A percentile compares a stretch with the other conserved stretches of the same genome.
phyloP scores from a whole-genome alignment of 2,888 invertebrate species.

The Oscheius sp. region DNA sequence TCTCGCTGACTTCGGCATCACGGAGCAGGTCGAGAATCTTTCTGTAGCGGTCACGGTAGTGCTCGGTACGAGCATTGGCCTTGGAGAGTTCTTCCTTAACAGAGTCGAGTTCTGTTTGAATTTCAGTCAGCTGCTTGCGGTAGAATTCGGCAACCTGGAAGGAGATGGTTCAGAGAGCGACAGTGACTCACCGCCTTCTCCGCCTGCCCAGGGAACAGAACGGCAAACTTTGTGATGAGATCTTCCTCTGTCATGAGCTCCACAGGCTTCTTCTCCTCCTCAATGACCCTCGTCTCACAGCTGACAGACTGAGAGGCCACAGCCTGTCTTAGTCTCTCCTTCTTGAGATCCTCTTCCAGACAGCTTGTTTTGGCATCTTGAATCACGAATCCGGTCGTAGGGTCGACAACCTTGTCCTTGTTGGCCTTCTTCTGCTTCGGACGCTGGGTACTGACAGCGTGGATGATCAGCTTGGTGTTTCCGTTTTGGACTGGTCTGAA shows the following conservation, averaged over 20 bases:
- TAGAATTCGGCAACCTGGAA: neutral
- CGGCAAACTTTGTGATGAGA: neutral
- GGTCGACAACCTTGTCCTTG: slow-evolving; percentile 13
- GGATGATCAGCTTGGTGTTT: slow-evolving; percentile 9
- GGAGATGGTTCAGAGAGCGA: neutral
- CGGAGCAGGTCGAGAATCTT: slow-evolving; percentile 28
- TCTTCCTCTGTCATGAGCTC: neutral
- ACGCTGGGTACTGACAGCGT: slow-evolving; percentile 13
- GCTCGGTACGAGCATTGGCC: neutral
- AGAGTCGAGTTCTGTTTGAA: neutral
- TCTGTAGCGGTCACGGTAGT: slow-evolving; percentile 25
- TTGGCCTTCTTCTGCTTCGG: slow-evolving; percentile 23
- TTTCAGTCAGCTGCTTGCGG: neutral
- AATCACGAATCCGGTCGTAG: slow-evolving; percentile 17
- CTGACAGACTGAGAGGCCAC: neutral
- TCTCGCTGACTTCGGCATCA: slow-evolving; percentile 34
- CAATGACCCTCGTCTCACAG: too few species aligned
- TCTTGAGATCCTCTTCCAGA: neutral
- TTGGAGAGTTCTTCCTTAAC: slow-evolving; percentile 13
- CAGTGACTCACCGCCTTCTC: neutral
- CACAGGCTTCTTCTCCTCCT: neutral
- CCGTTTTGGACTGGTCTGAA: neutral
- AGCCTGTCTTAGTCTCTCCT: slow-evolving; percentile 8
- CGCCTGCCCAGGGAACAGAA: neutral
- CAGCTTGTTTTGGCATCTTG: slow-evolving; percentile 6